These are phyloP conservation scores for Hestina assimilis DNA, from an alignment of 1,140 invertebrate genomes.

Conservation along the genomic window DNA sequence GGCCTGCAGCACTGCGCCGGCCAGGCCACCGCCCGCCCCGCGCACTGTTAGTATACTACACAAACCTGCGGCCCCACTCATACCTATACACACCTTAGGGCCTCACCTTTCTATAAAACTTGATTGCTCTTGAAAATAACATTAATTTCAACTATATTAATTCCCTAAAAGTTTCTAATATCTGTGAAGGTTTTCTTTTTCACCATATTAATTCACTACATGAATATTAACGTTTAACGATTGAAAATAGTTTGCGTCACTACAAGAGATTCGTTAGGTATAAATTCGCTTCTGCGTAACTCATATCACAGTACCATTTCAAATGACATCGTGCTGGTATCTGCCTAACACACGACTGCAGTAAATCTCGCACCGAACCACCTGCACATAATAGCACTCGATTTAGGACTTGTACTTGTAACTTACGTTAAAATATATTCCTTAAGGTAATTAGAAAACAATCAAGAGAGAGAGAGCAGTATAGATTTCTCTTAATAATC, in stretches of 20 bases:
- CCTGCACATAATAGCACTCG: constrained; percentile 20
- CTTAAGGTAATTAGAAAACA: neutral
- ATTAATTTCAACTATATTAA: no score
- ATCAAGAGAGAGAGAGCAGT: constrained; percentile 4
- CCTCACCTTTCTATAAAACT: no score
- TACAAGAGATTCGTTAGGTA: constrained; percentile 5
- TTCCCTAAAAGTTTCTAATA: no score
- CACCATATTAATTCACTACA: neutral
- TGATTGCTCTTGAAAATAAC: no score
- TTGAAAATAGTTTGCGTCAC: neutral
- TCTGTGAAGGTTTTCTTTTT: no score
- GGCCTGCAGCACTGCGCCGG: constrained; percentile 64
- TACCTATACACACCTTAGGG: no score
- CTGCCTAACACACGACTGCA: constrained; percentile 17
- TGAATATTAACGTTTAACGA: neutral
- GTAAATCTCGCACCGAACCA: constrained; percentile 20
- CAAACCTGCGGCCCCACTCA: no score
- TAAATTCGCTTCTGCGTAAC: constrained; percentile 20
- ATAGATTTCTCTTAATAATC: neutral
- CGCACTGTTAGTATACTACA: constrained; percentile 68
- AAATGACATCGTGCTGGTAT: constrained; percentile 16
- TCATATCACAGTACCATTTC: constrained; percentile 14
- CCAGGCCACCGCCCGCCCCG: constrained; percentile 29
- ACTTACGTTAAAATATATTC: neutral
- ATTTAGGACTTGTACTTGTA: neutral